Evolutionary conservation across 1,140 invertebrate genomes (phyloP).

Genomic region (Oreohelix idahoensis): DNA sequence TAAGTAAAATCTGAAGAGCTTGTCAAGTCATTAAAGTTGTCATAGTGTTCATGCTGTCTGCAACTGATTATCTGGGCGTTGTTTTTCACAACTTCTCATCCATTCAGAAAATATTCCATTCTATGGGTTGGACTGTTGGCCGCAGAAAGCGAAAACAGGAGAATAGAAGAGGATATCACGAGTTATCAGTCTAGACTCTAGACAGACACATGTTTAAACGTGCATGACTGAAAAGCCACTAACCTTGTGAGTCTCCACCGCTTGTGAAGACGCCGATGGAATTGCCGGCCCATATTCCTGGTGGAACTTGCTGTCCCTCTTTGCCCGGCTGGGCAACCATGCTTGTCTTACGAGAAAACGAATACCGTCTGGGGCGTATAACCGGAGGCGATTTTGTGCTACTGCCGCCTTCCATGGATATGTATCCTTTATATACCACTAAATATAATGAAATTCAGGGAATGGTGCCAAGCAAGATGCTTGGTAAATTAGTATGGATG

Average conservation of each 20-base stretch:
- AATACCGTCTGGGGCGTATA: not conserved
- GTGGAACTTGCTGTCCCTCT: slow-evolving; percentile 65
- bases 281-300: slow-evolving; percentile 75
- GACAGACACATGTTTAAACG: too few relatives aligned
- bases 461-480: not conserved
- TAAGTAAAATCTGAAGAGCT: too few relatives aligned
- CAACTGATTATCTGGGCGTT: too few relatives aligned
- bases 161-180: too few relatives aligned
- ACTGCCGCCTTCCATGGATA: slow-evolving; percentile 4
- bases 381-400: not conserved
- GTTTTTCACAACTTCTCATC: too few relatives aligned
- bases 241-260: slow-evolving; percentile 84
- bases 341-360: slow-evolving; percentile 53
- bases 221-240: not conserved
- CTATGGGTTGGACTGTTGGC: too few relatives aligned
- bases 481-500: too few relatives aligned
- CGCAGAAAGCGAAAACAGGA: too few relatives aligned
- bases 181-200: too few relatives aligned
- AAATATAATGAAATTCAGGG: not conserved
- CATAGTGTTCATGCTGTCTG: too few relatives aligned
- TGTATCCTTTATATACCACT: not conserved
- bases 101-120: too few relatives aligned
- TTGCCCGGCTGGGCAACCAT: slow-evolving; percentile 61
- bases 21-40: too few relatives aligned
- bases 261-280: slow-evolving; percentile 75